Percentiles rank a stretch among this genome's conserved stretches.
Evolutionary conservation across 1,140 invertebrate genomes (phyloP).

Genomic region (Pogonomyrmex barbatus): DNA sequence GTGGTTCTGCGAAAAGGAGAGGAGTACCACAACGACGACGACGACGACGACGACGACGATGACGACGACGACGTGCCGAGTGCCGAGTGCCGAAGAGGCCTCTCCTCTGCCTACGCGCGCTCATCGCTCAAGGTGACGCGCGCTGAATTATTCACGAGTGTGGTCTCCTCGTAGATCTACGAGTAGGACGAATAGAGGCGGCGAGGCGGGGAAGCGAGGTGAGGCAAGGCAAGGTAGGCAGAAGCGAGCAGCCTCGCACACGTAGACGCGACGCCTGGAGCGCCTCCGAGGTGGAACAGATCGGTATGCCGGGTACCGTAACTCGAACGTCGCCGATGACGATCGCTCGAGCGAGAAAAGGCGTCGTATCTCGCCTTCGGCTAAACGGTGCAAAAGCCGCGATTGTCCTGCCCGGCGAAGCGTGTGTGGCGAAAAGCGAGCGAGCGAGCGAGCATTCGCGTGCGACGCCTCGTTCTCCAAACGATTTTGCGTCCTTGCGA

Average conservation of each 20-base stretch:
- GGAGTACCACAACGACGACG: conserved; percentile 59
- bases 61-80: neutral
- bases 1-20: conserved; percentile 70
- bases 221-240: neutral
- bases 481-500: conserved; percentile 17
- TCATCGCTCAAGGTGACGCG: conserved; percentile 76
- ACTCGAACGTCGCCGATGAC: conserved; percentile 64
- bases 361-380: conserved; percentile 34
- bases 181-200: conserved; percentile 72
- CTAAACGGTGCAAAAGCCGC: conserved; percentile 23
- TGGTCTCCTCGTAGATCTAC: conserved; percentile 75
- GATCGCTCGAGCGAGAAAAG: conserved; percentile 43
- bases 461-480: conserved; percentile 36
- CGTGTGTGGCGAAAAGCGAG: neutral
- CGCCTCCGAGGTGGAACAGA: conserved; percentile 43
- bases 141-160: conserved; percentile 83
- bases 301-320: conserved; percentile 73
- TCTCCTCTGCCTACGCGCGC: conserved; percentile 77
- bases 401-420: conserved; percentile 6
- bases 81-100: conserved; percentile 23
- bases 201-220: conserved; percentile 52
- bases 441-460: neutral
- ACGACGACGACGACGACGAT: neutral
- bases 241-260: conserved; percentile 32
- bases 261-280: conserved; percentile 43